Conservation (phyloP, 2,888 invertebrate species). For the Carterocephalus palaemon region DNA sequence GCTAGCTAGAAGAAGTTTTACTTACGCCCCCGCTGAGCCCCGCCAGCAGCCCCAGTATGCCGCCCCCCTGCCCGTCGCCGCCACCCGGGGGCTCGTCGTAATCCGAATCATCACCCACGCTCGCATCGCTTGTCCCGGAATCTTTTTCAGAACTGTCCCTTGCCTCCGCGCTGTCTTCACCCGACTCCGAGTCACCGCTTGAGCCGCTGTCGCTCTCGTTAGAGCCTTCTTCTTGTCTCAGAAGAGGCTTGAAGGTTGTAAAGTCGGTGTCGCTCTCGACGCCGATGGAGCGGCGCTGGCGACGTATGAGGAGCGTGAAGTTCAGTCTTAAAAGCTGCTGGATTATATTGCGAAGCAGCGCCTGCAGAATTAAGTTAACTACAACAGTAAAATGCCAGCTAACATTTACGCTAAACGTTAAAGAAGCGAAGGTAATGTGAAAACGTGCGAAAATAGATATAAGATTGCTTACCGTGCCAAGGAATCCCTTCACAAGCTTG, state of each 20-base stretch:
- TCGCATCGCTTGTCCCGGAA: constrained; percentile 39
- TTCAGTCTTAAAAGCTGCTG: constrained; percentile 29
- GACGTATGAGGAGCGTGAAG: constrained; percentile 34
- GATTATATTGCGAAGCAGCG: constrained; percentile 29
- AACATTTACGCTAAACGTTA: too few species aligned
- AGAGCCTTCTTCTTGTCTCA: constrained; percentile 46
- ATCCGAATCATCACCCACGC: constrained; percentile 42
- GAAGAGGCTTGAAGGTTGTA: constrained; percentile 42
- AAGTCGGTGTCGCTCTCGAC: constrained; percentile 51
- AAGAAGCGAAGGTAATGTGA: too few species aligned
- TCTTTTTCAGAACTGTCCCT: constrained; percentile 43
- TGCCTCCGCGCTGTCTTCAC: constrained; percentile 43
- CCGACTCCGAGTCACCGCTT: constrained; percentile 33
- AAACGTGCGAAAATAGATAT: too few species aligned
- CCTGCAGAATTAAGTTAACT: constrained; percentile 31
- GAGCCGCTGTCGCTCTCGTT: constrained; percentile 34
- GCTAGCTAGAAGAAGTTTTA: constrained; percentile 1
- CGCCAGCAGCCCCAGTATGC: constrained; percentile 64
- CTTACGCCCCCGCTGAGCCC: constrained; percentile 71
- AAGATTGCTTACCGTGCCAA: too few species aligned
- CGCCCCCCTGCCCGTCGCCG: constrained; percentile 71
- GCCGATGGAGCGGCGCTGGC: constrained; percentile 45
- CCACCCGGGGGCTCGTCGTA: constrained; percentile 61
- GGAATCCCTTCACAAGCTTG: too few species aligned
- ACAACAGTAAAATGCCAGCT: too few species aligned